Percentiles rank a stretch among this genome's conserved stretches.
phyloP scores from a whole-genome alignment of 2,113 vertebrate species.

The Aviceda subcristata region DNA sequence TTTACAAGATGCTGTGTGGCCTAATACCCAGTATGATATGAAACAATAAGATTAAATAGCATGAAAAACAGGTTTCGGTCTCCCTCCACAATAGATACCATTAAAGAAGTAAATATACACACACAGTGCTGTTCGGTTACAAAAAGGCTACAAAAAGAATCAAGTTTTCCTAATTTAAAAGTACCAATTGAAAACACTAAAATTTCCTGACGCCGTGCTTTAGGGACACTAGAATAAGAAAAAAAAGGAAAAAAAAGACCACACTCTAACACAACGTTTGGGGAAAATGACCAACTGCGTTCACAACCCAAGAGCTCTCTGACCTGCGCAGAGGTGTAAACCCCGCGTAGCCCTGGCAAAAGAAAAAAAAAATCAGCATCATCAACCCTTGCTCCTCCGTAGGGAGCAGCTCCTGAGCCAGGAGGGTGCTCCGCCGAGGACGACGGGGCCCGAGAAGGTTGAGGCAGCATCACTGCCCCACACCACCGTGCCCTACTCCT shows the following conservation, averaged over 20 bases:
- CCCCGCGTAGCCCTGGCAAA: background rate
- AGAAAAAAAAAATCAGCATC: background rate
- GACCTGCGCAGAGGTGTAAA: background rate
- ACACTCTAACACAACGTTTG: background rate
- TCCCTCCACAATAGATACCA: rapidly evolving
- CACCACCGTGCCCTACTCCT: too few relatives aligned
- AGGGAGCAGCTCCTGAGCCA: background rate
- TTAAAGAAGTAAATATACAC: background rate
- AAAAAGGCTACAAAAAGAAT: background rate
- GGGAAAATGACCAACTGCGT: background rate
- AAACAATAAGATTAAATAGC: background rate
- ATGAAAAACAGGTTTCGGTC: background rate
- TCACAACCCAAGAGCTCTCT: background rate
- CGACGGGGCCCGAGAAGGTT: rapidly evolving
- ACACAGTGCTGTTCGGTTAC: background rate
- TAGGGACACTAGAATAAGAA: background rate
- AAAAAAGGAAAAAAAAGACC: too few relatives aligned
- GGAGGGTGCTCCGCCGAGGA: too few relatives aligned
- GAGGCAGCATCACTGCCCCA: too few relatives aligned
- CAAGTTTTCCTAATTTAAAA: background rate
- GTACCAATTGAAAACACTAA: background rate
- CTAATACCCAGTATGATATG: background rate
- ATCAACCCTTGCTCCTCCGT: rapidly evolving
- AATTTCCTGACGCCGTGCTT: background rate
- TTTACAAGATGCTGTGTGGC: background rate